Base-by-base conservation (phyloP, 2,888 invertebrate genomes). In the Dioctria linearis region DNA sequence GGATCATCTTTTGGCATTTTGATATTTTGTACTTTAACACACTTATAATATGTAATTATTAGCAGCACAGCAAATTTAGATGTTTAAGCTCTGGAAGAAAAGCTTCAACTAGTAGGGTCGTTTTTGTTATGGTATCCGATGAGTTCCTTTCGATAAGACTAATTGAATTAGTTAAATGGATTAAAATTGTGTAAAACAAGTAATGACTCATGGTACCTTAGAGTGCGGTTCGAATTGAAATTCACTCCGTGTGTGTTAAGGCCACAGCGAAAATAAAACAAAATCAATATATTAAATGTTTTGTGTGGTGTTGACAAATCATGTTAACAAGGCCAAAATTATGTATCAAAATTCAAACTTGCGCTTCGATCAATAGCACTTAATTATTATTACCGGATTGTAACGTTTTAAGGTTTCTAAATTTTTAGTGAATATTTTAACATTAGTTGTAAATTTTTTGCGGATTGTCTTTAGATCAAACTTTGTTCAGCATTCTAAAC, bases 1-100 rank as follows among this genome's bases (percentile, higher is more conserved):
- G 96, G 93, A 88, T 96, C 96, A 85, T 94, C 94, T 89, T 96
- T 96, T 6, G 93, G 93, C 95, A 95, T 95, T 86, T 85, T 87
- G 13, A 25, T 43, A 3, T 39, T 49, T 57, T 79, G 13, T 42
- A 9, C 66, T 75, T 75, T 82, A 11, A 5, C 11, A 57, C 25
- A 57, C 37, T 71, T 39, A 11, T 8, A 8, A 71, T 46, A 25
- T 46, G 6, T 2, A 8, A 51, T 5, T 42, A 49, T 51, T 25
- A 49, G 42, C 25, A 43, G 5, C n/a, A 42, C 49, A 49, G 37
- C 37, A 71, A 57, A 6, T 57, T 11, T 51, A 71, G 71, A 4
- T 54, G 51, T 54, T 51, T 54, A 71, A 54, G 54, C 39, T 37
- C 39, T 11, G 39, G 71, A 54, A 39, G 71, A 39, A 71, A 71